Evolutionary conservation across 1,140 invertebrate genomes (phyloP), one percentile per base, ranked within the genome.

Genomic region (Amyelois transitella): DNA sequence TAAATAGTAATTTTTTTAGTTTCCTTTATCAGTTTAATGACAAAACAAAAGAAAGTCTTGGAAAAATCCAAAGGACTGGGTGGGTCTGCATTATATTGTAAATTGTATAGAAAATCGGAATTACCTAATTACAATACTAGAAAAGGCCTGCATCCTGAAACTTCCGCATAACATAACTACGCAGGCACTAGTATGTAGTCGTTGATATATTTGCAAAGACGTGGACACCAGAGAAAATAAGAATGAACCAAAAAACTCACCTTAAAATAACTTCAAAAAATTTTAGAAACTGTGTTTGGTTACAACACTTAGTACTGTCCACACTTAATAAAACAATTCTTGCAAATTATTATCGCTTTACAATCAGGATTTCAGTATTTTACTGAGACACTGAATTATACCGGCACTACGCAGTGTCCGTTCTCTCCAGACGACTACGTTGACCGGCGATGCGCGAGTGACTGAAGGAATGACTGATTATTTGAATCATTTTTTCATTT

Each of bases 371-470:
- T n/a, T 21, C 19, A 48, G 64, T 51, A 62, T 55, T 57, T 38
- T 58, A 47, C 72, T 72, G 53, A 60, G 43, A 63, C 77, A 83
- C 76, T 74, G 59, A 75, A 81, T n/a, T 72, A 74, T 38, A 72
- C 78, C 81, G 78, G 80, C 68, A 62, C 72, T 24, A 58, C 54
- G 73, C 78, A 85, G 77, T 79, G 80, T 81, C 77, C 64, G 61
- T 53, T 60, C 56, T 68, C 64, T 60, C 55, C 56, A 81, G 78
- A 76, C 81, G 77, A 86, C 81, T 86, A 83, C 77, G 53, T 65
- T 21, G 51, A 59, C 81, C 81, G 76, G 80, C 69, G 62, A 53
- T 60, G 51, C 75, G 73, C 83, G 75, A 84, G 61, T 66, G 65
- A 86, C 81, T 83, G 64, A 75, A 1, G 48, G 60, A 18, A 18